These are phyloP conservation scores for Brenthis ino DNA, from an alignment of 2,888 invertebrate genomes.

Conservation along the genomic window DNA sequence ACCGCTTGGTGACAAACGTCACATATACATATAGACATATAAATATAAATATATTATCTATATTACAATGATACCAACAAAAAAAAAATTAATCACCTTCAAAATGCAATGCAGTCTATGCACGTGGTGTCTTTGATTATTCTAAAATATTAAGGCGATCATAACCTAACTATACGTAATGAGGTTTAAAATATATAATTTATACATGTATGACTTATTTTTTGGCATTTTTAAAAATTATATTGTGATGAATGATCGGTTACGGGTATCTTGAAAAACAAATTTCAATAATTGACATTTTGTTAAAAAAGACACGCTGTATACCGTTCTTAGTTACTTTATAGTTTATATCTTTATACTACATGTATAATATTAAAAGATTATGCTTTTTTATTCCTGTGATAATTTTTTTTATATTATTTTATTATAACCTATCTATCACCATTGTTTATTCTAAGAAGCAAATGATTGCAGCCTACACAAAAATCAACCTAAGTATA, in stretches of 20 bases:
- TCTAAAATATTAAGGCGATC: slow-evolving; percentile 72
- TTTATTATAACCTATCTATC: slow-evolving; percentile 54
- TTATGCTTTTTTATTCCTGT: slow-evolving; percentile 70
- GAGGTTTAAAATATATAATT: slow-evolving; percentile 65
- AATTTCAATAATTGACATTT: slow-evolving; percentile 42
- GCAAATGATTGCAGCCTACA: slow-evolving; percentile 71
- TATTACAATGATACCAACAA: slow-evolving; percentile 47
- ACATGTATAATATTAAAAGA: slow-evolving; percentile 51
- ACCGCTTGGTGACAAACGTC: slow-evolving; percentile 44
- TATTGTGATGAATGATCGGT: slow-evolving; percentile 57
- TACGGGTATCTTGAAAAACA: slow-evolving; percentile 39
- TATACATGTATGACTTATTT: slow-evolving; percentile 57
- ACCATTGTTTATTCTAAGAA: slow-evolving; percentile 66
- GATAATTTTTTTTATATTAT: slow-evolving; percentile 47
- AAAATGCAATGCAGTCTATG: slow-evolving; percentile 78
- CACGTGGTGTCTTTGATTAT: slow-evolving; percentile 68
- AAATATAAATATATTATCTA: slow-evolving; percentile 26
- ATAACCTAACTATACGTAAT: slow-evolving; percentile 70
- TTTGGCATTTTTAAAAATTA: slow-evolving; percentile 66
- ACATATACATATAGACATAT: slow-evolving; percentile 46
- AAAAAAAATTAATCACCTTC: slow-evolving; percentile 60
- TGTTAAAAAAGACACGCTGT: slow-evolving; percentile 40
- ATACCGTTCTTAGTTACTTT: slow-evolving; percentile 34
- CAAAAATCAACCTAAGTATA: slow-evolving; percentile 60
- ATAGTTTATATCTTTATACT: slow-evolving; percentile 28